phyloP scores from a whole-genome alignment of 2,888 invertebrate genomes.

The Eristalis intricaria region DNA sequence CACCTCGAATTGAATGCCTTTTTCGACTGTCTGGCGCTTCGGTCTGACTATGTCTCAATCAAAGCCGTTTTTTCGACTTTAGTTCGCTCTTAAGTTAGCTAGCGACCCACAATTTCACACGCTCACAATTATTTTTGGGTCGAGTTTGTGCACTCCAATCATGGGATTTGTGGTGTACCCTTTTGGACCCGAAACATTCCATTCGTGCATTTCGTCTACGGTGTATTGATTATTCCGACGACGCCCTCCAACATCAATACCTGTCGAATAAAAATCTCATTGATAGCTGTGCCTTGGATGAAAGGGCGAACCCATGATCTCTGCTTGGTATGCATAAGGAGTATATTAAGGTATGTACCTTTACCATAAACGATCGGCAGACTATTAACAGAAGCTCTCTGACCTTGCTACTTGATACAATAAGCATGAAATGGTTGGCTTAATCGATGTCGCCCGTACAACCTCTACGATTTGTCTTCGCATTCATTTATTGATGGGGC shows the following conservation, averaged over 20 bases:
- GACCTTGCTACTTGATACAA: slow-evolving; percentile 1
- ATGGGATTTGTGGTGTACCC: not conserved
- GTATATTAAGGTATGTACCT: not conserved
- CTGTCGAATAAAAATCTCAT: not conserved
- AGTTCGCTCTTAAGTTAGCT: not conserved
- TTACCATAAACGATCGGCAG: not conserved
- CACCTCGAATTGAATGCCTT: not conserved
- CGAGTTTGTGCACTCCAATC: not conserved
- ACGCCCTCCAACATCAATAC: slow-evolving; percentile 1
- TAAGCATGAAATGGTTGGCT: not conserved
- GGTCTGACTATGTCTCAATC: not conserved
- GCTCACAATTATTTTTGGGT: not conserved
- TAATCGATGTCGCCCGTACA: not conserved
- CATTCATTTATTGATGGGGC: not conserved
- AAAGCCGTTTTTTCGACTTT: not conserved
- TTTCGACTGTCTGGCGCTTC: not conserved
- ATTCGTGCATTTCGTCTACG: not conserved
- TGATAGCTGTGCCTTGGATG: not conserved
- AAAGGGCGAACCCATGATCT: not conserved
- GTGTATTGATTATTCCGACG: not conserved
- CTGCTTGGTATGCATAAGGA: not conserved
- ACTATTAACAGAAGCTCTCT: not conserved
- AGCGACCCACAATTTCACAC: not conserved
- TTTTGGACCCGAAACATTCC: not conserved
- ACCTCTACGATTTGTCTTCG: not conserved